A percentile compares a stretch with the other conserved stretches of the same genome.
Evolutionary conservation across 2,888 invertebrate genomes (phyloP).

Genomic region (Leucozona laternaria): DNA sequence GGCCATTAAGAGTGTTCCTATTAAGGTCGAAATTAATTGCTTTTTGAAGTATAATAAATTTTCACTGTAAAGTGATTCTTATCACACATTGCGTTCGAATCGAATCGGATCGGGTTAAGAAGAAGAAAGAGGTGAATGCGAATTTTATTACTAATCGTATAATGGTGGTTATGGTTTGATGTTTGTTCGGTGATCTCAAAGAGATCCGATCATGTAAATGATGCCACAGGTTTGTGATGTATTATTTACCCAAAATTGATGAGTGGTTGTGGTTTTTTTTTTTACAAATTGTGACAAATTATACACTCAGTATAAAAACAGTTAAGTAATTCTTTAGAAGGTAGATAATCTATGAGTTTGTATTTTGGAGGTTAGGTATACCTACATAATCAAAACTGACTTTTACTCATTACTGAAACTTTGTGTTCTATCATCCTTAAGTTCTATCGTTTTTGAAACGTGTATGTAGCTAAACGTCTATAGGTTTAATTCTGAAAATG

Average conservation of each 20-base stretch:
- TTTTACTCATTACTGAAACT: too few relatives aligned
- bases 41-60: slow-evolving; percentile 67
- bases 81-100: slow-evolving; percentile 39
- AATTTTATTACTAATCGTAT: slow-evolving; percentile 22
- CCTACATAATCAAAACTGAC: too few relatives aligned
- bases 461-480: too few relatives aligned
- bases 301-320: not conserved
- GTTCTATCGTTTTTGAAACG: too few relatives aligned
- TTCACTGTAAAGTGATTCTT: slow-evolving; percentile 60
- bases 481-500: too few relatives aligned
- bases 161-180: not conserved
- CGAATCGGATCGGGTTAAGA: not conserved
- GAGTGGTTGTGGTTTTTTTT: not conserved
- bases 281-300: slow-evolving; percentile 6
- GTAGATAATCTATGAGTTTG: too few relatives aligned
- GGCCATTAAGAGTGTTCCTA: slow-evolving; percentile 46
- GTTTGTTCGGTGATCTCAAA: slow-evolving; percentile 19
- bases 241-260: not conserved
- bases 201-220: slow-evolving; percentile 4
- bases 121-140: slow-evolving; percentile 32
- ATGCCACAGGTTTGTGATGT: not conserved
- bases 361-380: too few relatives aligned
- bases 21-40: slow-evolving; percentile 71
- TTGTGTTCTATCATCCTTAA: too few relatives aligned
- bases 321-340: too few relatives aligned